phyloP scores from a whole-genome alignment of 2,113 vertebrate genomes.

The Hippocampus abdominalis region DNA sequence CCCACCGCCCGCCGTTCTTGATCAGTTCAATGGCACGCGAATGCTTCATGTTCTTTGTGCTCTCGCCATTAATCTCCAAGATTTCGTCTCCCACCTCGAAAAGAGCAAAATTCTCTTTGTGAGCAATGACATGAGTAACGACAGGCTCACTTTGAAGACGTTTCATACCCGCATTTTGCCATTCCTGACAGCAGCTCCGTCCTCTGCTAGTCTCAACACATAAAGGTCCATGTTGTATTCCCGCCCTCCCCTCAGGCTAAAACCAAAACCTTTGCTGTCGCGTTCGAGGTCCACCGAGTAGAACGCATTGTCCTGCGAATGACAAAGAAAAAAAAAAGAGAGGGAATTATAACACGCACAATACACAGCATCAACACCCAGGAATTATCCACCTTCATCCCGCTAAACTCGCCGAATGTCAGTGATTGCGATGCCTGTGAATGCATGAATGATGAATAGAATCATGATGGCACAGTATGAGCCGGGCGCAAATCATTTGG shows the following conservation, averaged over 20 bases:
- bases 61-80: conserved; percentile 96
- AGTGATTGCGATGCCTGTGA: no score
- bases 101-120: conserved; percentile 1
- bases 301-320: conserved; percentile 87
- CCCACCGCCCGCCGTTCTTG: conserved; percentile 93
- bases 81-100: conserved; percentile 95
- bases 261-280: conserved; percentile 96
- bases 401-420: no score
- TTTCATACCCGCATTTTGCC: conserved; percentile 93
- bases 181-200: conserved; percentile 90
- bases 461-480: no score
- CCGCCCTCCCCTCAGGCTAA: conserved; percentile 92
- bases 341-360: conserved; percentile 31
- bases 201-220: conserved; percentile 92
- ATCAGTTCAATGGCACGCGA: conserved; percentile 98
- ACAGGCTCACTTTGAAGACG: background rate
- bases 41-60: conserved; percentile 99
- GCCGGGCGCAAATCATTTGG: no score
- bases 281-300: conserved; percentile 96
- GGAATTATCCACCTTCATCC: conserved; percentile 7
- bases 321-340: conserved; percentile 48
- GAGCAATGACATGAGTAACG: background rate
- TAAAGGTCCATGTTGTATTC: conserved; percentile 99
- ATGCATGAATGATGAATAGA: no score
- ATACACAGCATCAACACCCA: conserved; percentile 25